Evolutionary conservation across 2,797 vertebrate species (phyloP), one percentile per base, ranked within the genome.

Genomic region (Xiphorhynchus erythropygius): DNA sequence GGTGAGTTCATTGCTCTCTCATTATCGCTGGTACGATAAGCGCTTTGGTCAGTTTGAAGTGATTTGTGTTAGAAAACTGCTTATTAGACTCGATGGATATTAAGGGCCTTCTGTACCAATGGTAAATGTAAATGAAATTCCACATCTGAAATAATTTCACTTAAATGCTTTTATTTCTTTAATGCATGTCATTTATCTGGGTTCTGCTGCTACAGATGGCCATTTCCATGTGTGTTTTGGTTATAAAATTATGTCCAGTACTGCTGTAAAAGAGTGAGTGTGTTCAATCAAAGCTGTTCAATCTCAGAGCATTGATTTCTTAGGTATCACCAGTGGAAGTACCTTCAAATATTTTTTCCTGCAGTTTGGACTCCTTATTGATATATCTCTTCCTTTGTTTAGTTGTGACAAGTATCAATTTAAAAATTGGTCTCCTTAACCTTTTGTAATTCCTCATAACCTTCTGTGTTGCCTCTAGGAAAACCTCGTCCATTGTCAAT

Each of bases 401-500:
- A 56, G 13, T 28, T 70, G 22, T 19, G 28, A 59, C 57, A 87
- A 76, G 22, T 44, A 69, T 37, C 28, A 18, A 17, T 33, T 50
- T 60, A 64, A 91, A 57, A 63, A 39, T 9, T 52, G 9, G 1
- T 76, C 74, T 73, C 13, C 28, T 59, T 41, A 64, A 64, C 28
- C 30, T 41, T 50, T 22, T 28, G 3, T 74, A 37, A 41, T 21
- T 84, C 33, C 6, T 55, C 13, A 15, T 73, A 57, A 32, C 8
- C 7, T 88, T 69, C 24, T 70, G 1, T 92, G 3, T 30, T 96
- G 22, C 25, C 67, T 62, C 84, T 85, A 99, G 99, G 98, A 92
- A 99, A 99, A 96, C 98, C 99, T 57, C 98, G 99, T 42, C 99
- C 99, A 8, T 92, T 99, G 91, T 99, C 99, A 90, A 99, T 99